phyloP scores from a whole-genome alignment of 1,140 invertebrate genomes.

The Drosophila kohkoa region DNA sequence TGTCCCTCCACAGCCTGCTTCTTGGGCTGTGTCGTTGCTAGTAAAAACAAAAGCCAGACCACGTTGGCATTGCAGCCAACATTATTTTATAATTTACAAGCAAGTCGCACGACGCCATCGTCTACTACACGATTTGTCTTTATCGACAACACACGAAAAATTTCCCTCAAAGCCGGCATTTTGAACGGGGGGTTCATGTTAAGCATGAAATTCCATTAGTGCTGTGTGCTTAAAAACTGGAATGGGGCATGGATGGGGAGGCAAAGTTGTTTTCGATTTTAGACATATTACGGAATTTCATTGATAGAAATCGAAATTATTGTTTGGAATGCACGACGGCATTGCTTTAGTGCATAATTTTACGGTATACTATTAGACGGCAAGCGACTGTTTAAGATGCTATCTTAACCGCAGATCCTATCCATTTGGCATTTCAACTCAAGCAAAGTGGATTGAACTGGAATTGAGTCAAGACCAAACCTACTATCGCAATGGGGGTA shows the following conservation, averaged over 20 bases:
- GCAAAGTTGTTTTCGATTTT: conserved; percentile 29
- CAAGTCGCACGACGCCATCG: conserved; percentile 61
- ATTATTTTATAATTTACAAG: conserved; percentile 83
- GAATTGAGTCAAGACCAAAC: not conserved
- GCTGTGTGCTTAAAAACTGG: not conserved
- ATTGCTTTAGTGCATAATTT: conserved; percentile 45
- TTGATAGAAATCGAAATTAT: conserved; percentile 75
- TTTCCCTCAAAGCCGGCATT: not conserved
- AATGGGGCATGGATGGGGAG: no score
- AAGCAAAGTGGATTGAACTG: conserved; percentile 8
- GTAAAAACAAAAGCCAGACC: conserved; percentile 55
- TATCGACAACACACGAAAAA: conserved; percentile 59
- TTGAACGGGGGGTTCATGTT: conserved; percentile 1
- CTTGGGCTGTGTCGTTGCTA: conserved; percentile 4
- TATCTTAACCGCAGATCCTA: conserved; percentile 6
- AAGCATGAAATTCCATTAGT: conserved; percentile 71
- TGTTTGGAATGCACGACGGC: conserved; percentile 18
- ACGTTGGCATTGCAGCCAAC: conserved; percentile 69
- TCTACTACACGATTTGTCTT: conserved; percentile 73
- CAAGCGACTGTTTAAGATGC: not conserved
- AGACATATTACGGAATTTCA: conserved; percentile 51
- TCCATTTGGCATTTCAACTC: conserved; percentile 2
- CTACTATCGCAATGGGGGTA: no score
- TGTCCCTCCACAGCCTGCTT: conserved; percentile 10
- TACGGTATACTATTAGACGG: conserved; percentile 21